Evolutionary conservation across 2,113 vertebrate genomes (phyloP).

Genomic region (Sclerurus mexicanus): DNA sequence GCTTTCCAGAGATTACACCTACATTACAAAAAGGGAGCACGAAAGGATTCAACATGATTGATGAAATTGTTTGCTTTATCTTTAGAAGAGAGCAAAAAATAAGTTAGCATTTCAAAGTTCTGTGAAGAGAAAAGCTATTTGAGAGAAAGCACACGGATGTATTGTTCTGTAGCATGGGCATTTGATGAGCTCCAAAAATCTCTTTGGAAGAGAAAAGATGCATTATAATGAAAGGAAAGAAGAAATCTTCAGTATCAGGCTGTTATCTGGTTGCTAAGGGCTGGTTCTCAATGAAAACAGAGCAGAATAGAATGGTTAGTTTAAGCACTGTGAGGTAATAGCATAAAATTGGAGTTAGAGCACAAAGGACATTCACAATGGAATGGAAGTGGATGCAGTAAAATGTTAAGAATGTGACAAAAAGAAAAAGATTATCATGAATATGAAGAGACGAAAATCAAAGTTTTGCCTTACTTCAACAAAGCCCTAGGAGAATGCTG

Average conservation of each 20-base stretch:
- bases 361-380: conserved; percentile 17
- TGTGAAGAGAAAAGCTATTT: conserved; percentile 26
- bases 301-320: conserved; percentile 38
- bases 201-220: conserved; percentile 46
- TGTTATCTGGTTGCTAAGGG: conserved; percentile 43
- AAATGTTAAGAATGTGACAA: conserved; percentile 34
- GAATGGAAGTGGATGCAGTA: conserved; percentile 14
- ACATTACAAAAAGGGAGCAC: neutral
- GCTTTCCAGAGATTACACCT: neutral
- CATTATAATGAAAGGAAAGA: conserved; percentile 46
- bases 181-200: conserved; percentile 50
- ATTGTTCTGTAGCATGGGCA: conserved; percentile 27
- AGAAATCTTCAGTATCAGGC: conserved; percentile 33
- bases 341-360: conserved; percentile 50
- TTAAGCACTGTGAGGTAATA: conserved; percentile 33
- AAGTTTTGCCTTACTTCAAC: conserved; percentile 13
- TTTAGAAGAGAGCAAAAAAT: conserved; percentile 28
- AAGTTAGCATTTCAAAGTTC: conserved; percentile 38
- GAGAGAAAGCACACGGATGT: neutral
- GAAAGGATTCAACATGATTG: conserved; percentile 10
- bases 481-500: neutral
- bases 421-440: conserved; percentile 16
- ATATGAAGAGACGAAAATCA: neutral
- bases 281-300: conserved; percentile 47
- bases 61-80: conserved; percentile 50